A percentile compares a stretch with the other conserved stretches of the same genome.
Evolutionary conservation across 2,888 invertebrate genomes (phyloP).

Genomic region (Polymixis flavicincta): DNA sequence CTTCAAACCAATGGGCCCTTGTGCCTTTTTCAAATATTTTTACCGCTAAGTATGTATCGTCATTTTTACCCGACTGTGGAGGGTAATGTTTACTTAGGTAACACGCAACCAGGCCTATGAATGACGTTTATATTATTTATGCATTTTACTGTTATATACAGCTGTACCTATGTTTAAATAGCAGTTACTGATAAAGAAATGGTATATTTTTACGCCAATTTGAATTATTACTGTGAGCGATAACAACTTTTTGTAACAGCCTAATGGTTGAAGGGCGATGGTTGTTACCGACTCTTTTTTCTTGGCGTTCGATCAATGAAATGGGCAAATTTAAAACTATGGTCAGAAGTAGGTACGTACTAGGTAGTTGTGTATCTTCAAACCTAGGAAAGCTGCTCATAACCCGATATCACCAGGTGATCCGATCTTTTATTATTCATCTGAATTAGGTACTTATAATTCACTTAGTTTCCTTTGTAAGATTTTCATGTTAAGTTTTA

Average conservation of each 20-base stretch:
- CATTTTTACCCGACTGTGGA: too few species aligned
- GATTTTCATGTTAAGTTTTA: too few species aligned
- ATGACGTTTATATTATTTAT: background rate
- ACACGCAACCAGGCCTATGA: background rate
- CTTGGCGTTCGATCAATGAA: background rate
- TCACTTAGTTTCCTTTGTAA: too few species aligned
- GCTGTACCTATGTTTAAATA: slow-evolving; percentile 3
- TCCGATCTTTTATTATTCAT: too few species aligned
- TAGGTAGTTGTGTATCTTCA: too few species aligned
- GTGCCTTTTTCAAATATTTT: background rate
- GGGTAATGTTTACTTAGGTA: background rate
- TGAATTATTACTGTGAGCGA: background rate
- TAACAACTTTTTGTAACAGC: slow-evolving; percentile 15
- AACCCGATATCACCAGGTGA: too few species aligned
- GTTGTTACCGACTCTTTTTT: background rate
- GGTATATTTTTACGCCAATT: background rate
- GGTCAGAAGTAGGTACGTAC: too few species aligned
- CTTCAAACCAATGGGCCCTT: too few species aligned
- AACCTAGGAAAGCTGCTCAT: too few species aligned
- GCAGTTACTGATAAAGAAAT: slow-evolving; percentile 6
- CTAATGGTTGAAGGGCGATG: slow-evolving; percentile 21
- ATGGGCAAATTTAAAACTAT: slow-evolving; percentile 1
- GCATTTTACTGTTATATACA: background rate
- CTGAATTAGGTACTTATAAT: too few species aligned
- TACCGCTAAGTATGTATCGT: background rate